Evolutionary conservation across 2,113 vertebrate genomes (phyloP).

Genomic region (Setophaga kirtlandii): DNA sequence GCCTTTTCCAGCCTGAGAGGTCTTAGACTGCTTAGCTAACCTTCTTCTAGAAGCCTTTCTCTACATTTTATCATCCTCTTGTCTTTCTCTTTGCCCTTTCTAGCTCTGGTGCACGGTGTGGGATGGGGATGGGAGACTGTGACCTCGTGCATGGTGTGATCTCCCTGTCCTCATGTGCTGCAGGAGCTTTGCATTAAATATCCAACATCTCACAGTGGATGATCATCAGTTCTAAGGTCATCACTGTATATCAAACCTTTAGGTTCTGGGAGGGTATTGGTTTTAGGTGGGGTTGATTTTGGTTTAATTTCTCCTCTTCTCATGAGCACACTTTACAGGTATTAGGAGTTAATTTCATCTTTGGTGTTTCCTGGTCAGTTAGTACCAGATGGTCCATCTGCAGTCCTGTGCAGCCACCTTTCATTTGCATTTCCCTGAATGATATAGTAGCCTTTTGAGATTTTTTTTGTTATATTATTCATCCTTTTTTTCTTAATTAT

Average conservation of each 20-base stretch:
- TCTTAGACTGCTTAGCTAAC: neutral
- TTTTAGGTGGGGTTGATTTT: neutral
- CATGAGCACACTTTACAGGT: neutral
- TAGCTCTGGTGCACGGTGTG: neutral
- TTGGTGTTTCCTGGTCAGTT: neutral
- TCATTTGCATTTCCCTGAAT: neutral
- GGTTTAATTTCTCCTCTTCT: neutral
- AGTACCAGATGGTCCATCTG: neutral
- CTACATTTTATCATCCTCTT: neutral
- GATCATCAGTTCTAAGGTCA: neutral
- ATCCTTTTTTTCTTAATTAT: neutral
- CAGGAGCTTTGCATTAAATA: neutral
- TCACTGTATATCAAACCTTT: neutral
- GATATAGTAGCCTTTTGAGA: neutral
- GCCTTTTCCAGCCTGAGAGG: neutral
- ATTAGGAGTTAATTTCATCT: neutral
- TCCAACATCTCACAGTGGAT: neutral
- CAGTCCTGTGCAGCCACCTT: neutral
- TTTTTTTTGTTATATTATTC: neutral
- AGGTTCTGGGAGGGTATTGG: rapidly evolving
- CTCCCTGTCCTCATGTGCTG: neutral
- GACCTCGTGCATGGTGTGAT: neutral
- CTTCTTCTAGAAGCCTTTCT: neutral
- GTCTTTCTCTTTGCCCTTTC: neutral
- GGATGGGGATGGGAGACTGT: neutral